Base-by-base conservation (phyloP, 2,888 invertebrate species). In the Lomographa bimaculata region DNA sequence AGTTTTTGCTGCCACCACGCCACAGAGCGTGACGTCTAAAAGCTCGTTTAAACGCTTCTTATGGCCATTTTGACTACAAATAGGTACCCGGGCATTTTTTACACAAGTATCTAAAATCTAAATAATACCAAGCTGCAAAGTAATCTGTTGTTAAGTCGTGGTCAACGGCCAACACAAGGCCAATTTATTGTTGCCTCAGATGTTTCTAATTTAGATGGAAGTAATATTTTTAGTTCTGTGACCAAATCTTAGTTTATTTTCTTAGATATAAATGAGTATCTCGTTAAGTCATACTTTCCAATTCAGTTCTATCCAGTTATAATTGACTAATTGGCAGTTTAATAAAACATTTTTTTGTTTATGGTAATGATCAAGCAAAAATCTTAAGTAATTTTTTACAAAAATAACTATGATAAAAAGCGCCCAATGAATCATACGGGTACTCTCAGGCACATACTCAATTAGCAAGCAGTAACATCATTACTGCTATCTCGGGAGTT, bases 11-110 rank as follows among this genome's bases (percentile, higher is more conserved):
- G 53, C 63, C 58, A 64, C 64, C 62, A 68, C 63, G 71, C 79
- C 63, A 60, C 66, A 66, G 64, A 80, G 70, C 86, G 81, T 85
- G 71, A 83, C 82, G 73, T 72, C 77, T 78, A 80, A 85, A 86
- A 82, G 82, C 79, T 84, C 82, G 76, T 83, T 81, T 81, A 81
- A 74, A 76, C 72, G 76, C 78, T 85, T 84, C 73, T 83, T 83
- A 72, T 77, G 67, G 63, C 57, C 64, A 58, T 69, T 76, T 70
- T 72, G 71, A 65, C 42, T 43, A 37, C 32, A 43, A 74, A 60
- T 56, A 69, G 69, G 71, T 69, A 72, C 64, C 68, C 63, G 65
- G 58, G 41, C 30, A 47, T 72, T 77, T 79, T 79, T 77, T 76
- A 57, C 51, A 48, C 34, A 53, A 54, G 67, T 67, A 73, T 72